Base-by-base conservation (phyloP, 2,113 vertebrate genomes). In the Poecilia latipinna region DNA sequence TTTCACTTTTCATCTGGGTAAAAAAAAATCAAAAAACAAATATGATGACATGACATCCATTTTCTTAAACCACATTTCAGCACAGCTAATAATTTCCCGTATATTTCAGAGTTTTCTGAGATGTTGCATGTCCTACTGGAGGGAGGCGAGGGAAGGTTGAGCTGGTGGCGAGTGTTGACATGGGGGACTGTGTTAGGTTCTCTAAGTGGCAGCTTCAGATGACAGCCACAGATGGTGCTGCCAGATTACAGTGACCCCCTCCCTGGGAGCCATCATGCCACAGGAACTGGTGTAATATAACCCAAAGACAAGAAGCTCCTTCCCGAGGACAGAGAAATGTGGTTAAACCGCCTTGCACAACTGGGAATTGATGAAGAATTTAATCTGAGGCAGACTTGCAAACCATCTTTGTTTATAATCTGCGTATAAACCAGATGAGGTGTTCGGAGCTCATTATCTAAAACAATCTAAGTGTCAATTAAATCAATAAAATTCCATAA, bases 181-280 rank as follows among this genome's bases (percentile, higher is more conserved):
- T 71, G 74, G 72, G 81, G 81, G 88, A 88, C 75, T 82, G 83
- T 89, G 82, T 88, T 72, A 61, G 83, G 71, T 74, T 75, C 80
- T 70, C 71, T 83, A 90, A 90, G 81, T 91, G 87, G 84, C 89
- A 89, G 81, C 77, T 79, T 90, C 84, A 84, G 78, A 79, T 91
- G 90, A 93, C 87, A 88, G 85, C 82, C 86, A 82, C 90, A 92
- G 90, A 91, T 92, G 93, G 90, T 79, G 75, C 78, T 84, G 73
- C 70, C 82, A 85, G 82, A 86, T 92, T 89, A 90, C 73, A 87
- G 81, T 33, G 42, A 39, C 60, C 37, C 28, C 66, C 22, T 10
- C 68, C 42, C 86, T 80, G 61, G 67, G 76, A 66, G 65, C 65
- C 74, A 84, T 79, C 76, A 33, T 74, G 72, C 82, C 86, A 89